Evolutionary conservation across 2,888 invertebrate genomes (phyloP).

Genomic region (Dendrolimus houi): DNA sequence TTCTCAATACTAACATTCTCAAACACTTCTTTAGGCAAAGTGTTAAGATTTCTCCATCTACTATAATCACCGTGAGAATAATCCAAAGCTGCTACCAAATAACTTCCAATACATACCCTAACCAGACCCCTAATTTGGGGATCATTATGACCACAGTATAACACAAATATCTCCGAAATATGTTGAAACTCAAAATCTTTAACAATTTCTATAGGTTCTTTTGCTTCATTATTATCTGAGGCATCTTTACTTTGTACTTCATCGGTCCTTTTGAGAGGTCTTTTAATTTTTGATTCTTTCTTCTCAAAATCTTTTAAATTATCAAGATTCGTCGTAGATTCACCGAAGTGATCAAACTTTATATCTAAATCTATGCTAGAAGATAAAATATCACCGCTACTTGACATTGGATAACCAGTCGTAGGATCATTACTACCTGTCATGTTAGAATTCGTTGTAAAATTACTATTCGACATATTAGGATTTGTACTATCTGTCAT

Average conservation of each 20-base stretch:
- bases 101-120: slow-evolving; percentile 80
- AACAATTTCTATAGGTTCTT: slow-evolving; percentile 16
- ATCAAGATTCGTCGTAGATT: slow-evolving; percentile 53
- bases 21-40: slow-evolving; percentile 48
- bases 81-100: slow-evolving; percentile 78
- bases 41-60: slow-evolving; percentile 57
- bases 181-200: slow-evolving; percentile 70
- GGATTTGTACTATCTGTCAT: slow-evolving; percentile 61
- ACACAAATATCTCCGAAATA: slow-evolving; percentile 80
- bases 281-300: slow-evolving; percentile 28
- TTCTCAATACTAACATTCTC: slow-evolving; percentile 56
- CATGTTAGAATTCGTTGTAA: slow-evolving; percentile 64
- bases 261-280: slow-evolving; percentile 33
- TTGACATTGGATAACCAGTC: slow-evolving; percentile 63
- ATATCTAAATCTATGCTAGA: slow-evolving; percentile 74
- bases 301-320: slow-evolving; percentile 36
- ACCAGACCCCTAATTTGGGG: slow-evolving; percentile 88
- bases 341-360: slow-evolving; percentile 80
- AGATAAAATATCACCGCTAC: slow-evolving; percentile 51
- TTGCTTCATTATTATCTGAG: slow-evolving; percentile 14
- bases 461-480: slow-evolving; percentile 63
- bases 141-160: slow-evolving; percentile 84
- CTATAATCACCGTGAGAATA: slow-evolving; percentile 73
- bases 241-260: slow-evolving; percentile 36
- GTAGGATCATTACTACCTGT: slow-evolving; percentile 57